phyloP scores from a whole-genome alignment of 2,113 vertebrate species.

The Struthidea cinerea region DNA sequence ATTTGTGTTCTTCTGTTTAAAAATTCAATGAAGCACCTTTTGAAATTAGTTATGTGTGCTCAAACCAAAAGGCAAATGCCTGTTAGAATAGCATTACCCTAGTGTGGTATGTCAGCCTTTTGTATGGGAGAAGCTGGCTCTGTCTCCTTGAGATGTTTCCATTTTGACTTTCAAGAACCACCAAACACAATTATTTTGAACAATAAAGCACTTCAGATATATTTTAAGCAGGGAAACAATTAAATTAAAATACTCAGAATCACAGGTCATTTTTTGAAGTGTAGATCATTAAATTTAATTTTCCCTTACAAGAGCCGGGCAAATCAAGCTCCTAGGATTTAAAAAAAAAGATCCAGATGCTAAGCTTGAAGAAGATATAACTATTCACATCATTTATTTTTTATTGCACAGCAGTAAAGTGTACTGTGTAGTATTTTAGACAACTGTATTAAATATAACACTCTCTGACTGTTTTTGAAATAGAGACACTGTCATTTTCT shows the following conservation, averaged over 20 bases:
- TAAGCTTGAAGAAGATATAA: background rate
- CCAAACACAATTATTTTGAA: background rate
- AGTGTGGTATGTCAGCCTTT: background rate
- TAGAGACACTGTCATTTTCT: background rate
- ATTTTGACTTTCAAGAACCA: background rate
- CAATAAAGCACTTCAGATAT: background rate
- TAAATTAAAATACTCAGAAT: background rate
- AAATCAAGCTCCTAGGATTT: background rate
- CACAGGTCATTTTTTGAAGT: background rate
- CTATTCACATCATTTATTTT: background rate
- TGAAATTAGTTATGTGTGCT: background rate
- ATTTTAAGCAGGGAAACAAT: background rate
- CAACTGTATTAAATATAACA: background rate
- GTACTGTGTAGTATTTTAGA: background rate
- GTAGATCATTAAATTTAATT: slow-evolving; percentile 3
- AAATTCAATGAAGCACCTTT: background rate
- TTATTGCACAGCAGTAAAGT: background rate
- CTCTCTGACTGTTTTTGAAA: background rate
- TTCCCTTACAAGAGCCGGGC: background rate
- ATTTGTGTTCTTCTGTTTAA: background rate
- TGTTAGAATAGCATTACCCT: background rate
- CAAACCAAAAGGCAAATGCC: background rate
- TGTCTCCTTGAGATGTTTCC: background rate
- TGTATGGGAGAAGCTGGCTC: background rate
- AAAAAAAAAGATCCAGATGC: background rate